These are phyloP conservation scores for Lycaon pictus DNA, from an alignment of 2,113 vertebrate genomes.

Conservation along the genomic window DNA sequence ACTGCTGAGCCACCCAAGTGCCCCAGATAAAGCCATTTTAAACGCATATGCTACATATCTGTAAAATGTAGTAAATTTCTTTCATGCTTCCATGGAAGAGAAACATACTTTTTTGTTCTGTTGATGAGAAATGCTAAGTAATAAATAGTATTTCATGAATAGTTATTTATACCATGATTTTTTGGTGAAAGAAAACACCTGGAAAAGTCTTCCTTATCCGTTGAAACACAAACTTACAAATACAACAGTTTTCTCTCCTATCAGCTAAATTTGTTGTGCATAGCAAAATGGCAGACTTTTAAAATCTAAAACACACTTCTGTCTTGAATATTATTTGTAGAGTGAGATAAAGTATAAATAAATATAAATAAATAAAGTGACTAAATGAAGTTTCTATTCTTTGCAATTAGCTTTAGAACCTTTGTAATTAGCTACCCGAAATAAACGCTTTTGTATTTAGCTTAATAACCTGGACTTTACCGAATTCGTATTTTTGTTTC, in stretches of 20 bases:
- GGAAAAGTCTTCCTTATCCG: slow-evolving; percentile 1
- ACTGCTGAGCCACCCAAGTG: not conserved
- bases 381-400: not conserved
- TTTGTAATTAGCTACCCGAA: slow-evolving; percentile 27
- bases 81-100: not conserved
- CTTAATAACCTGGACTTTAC: not conserved
- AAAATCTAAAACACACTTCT: not conserved
- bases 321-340: slow-evolving; percentile 13
- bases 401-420: slow-evolving; percentile 29
- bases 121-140: slow-evolving; percentile 39
- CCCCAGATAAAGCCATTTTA: not conserved
- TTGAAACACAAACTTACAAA: not conserved
- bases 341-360: not conserved
- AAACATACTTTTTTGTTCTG: not conserved
- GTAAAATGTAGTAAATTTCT: not conserved
- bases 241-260: not conserved
- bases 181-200: not conserved
- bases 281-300: slow-evolving; percentile 14
- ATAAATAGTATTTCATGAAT: not conserved
- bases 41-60: not conserved
- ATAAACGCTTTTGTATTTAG: slow-evolving; percentile 36
- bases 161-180: not conserved
- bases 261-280: not conserved
- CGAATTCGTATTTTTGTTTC: not conserved
- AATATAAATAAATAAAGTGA: not conserved